phyloP scores from a whole-genome alignment of 92 coral and sea anemone genomes.

The Diadumene lineata region DNA sequence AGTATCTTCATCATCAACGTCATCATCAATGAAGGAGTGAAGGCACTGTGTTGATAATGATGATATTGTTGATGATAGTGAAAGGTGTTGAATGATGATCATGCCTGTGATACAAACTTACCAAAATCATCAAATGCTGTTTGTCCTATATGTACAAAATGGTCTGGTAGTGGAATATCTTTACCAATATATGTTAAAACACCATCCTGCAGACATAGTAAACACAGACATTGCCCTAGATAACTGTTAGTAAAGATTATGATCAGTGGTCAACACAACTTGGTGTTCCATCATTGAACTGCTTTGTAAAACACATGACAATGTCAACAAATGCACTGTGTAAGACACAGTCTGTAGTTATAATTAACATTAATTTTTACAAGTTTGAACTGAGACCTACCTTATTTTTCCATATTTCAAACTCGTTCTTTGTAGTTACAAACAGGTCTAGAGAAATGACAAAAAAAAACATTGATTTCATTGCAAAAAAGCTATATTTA shows the following conservation, averaged over 20 bases:
- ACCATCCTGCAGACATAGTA: slow-evolving; percentile 26
- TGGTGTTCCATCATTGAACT: too few relatives aligned
- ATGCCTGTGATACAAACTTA: slow-evolving; percentile 40
- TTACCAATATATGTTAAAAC: slow-evolving; percentile 1
- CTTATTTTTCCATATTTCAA: slow-evolving; percentile 89
- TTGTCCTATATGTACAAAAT: slow-evolving; percentile 36
- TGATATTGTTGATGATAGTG: background rate
- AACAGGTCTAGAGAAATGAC: slow-evolving; percentile 55
- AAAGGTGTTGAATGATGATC: too few relatives aligned
- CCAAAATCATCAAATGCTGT: slow-evolving; percentile 94
- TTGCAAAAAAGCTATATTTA: too few relatives aligned
- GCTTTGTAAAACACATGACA: too few relatives aligned
- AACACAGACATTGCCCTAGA: background rate
- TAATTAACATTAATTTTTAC: too few relatives aligned
- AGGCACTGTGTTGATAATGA: background rate
- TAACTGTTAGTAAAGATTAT: too few relatives aligned
- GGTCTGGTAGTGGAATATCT: background rate
- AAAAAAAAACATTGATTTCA: too few relatives aligned
- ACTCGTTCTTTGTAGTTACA: slow-evolving; percentile 50
- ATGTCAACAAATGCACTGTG: too few relatives aligned
- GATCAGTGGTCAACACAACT: too few relatives aligned
- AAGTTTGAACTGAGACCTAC: too few relatives aligned
- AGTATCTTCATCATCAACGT: background rate
- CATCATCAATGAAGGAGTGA: too few relatives aligned
- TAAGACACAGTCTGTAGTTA: too few relatives aligned